Conservation (phyloP, 2,888 invertebrate genomes). For the Epirrhoe tristata region DNA sequence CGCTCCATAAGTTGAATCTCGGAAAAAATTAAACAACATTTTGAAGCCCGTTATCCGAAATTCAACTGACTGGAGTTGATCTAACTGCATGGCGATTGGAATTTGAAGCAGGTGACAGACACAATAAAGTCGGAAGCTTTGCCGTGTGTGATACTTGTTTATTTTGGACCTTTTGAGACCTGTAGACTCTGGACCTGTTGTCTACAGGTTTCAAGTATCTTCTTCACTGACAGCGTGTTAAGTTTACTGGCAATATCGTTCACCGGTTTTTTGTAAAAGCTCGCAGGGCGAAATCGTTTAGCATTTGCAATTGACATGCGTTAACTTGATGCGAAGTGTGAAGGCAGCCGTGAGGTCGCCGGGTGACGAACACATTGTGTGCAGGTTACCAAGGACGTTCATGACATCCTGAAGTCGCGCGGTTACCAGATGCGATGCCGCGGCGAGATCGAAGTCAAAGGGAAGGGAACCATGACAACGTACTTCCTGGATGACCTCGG, state of each 20-base stretch:
- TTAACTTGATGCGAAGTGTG: constrained; percentile 9
- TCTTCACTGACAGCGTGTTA: no score
- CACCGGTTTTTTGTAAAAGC: background rate
- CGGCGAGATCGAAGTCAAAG: constrained; percentile 96
- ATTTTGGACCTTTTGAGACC: no score
- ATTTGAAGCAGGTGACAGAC: no score
- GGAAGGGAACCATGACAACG: constrained; percentile 97
- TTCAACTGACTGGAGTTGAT: no score
- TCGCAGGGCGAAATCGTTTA: background rate
- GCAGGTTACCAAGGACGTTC: constrained; percentile 95
- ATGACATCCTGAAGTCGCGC: constrained; percentile 90
- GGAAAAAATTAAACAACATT: no score
- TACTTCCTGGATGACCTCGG: constrained; percentile 90
- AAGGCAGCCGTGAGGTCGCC: constrained; percentile 2
- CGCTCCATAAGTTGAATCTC: no score
- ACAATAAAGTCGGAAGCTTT: no score
- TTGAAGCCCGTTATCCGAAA: no score
- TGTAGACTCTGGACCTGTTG: no score
- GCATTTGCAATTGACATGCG: background rate
- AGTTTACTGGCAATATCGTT: no score
- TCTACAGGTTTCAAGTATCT: no score
- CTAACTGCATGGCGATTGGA: background rate
- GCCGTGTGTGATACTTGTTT: no score
- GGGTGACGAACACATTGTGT: constrained; percentile 30
- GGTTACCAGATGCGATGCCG: constrained; percentile 94